Evolutionary conservation across 2,888 invertebrate species (phyloP), one percentile per base, ranked within the genome.

Genomic region (Drosophila prolongata): DNA sequence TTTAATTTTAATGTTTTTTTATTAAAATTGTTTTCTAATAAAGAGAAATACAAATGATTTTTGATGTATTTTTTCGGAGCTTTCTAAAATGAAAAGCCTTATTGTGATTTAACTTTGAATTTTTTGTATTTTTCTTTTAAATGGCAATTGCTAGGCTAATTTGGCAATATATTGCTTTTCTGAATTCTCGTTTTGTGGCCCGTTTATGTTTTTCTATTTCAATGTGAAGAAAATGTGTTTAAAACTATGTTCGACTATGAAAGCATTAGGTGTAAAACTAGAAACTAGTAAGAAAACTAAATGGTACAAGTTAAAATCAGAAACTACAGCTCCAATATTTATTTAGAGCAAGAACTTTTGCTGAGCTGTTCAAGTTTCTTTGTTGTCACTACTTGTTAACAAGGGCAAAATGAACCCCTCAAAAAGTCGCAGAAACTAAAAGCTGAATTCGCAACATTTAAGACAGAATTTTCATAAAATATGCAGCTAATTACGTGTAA

Each of bases 401-500:
- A 14, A 54, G 44, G 14, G 10, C 27, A 16, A 14, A n/a, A 13
- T 30, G 37, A 37, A 38, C 46, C 60, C 44, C 19, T 19, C 44
- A 14, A 58, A 14, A 34, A 34, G 30, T 47, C 27, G 1, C 34
- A 16, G 16, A 11, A 35, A 34, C 14, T 49, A 34, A 16, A 16
- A 49, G 2, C 34, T 3, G 38, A 11, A 49, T 35, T 54, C 19
- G 13, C 49, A 43, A 64, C 52, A 46, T 43, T 59, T 50, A 34
- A 59, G 58, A 52, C 44, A 56, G 53, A 62, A 72, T 80, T 83
- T 69, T 58, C 83, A 85, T 87, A 87, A 85, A 85, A 78, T 80
- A 78, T 80, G 79, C 85, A 85, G 80, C 79, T 85, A 87, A 85
- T 85, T 85, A 85, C 68, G 77, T 81, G 82, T 78, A 77, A 85